Evolutionary conservation across 2,797 vertebrate species (phyloP).

Genomic region (Mormyrops boulengeri): DNA sequence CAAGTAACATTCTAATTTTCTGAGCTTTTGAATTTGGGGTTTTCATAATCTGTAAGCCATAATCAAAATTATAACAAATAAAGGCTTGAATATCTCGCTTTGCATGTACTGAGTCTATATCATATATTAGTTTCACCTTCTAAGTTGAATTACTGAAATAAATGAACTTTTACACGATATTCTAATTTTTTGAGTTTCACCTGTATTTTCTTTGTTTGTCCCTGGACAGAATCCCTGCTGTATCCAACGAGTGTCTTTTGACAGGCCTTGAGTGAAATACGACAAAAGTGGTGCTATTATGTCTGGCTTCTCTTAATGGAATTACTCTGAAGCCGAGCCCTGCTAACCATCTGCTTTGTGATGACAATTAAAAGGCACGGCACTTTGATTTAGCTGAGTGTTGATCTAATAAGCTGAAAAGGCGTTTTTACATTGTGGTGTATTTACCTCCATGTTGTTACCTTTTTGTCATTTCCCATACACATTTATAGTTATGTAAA

Average conservation of each 20-base stretch:
- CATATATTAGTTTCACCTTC: no score
- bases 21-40: no score
- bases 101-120: no score
- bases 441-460: background rate
- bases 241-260: background rate
- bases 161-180: no score
- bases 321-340: constrained; percentile 29
- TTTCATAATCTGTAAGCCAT: no score
- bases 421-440: background rate
- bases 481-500: no score
- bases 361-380: constrained; percentile 30
- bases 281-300: background rate
- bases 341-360: constrained; percentile 37
- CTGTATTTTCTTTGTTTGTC: background rate
- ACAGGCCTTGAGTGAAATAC: background rate
- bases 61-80: no score
- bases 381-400: constrained; percentile 26
- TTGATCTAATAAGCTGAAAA: background rate
- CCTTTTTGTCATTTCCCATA: no score
- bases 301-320: constrained; percentile 30
- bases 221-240: background rate
- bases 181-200: no score
- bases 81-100: no score
- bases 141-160: no score
- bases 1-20: no score